Base-by-base conservation (phyloP, 2,797 vertebrate genomes). In the Girardinus metallicus region DNA sequence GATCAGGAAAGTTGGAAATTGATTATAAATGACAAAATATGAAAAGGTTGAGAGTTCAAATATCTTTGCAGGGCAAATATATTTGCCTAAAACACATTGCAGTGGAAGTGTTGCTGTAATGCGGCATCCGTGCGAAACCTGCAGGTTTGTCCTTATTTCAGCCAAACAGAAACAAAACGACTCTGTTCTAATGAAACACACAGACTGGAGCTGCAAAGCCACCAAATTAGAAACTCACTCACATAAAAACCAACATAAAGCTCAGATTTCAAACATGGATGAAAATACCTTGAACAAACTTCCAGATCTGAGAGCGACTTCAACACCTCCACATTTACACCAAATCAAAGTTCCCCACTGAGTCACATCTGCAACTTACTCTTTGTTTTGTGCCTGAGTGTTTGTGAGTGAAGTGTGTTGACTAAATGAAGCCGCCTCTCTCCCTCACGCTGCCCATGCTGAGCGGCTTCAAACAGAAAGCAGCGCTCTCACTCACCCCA, bases 351-450 rank as follows among this genome's bases (percentile, higher is more conserved):
- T 29, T 70, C 21, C 6, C 23, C 73, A 2, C 73, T 34, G 49
- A 41, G 23, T 70, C 44, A 74, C 36, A 71, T 73, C 77, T 77
- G 39, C 2, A 11, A 11, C 10, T 47, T 10, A 5, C 26, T 18
- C 9, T 66, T 79, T 55, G 13, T 62, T 79, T 64, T 15, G 73
- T 16, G 18, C 46, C 76, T 71, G 64, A 78, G 73, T 73, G 76
- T 73, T 41, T 47, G 71, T 31, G 26, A 46, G 46, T 68, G 66
- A 77, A 64, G 71, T 18, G 7, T 36, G 70, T 2, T 7, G 39
- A 10, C 36, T n/a, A 70, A 64, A 80, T 82, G 34, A 75, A 70
- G 53, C 78, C 5, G 15, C 23, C 0, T 44, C 70, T 78, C 11
- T 49, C 36, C 26, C 46, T 70, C 29, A 77, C 51, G 62, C 47